Conservation (phyloP, 2,888 invertebrate genomes). For the Machimus atricapillus region DNA sequence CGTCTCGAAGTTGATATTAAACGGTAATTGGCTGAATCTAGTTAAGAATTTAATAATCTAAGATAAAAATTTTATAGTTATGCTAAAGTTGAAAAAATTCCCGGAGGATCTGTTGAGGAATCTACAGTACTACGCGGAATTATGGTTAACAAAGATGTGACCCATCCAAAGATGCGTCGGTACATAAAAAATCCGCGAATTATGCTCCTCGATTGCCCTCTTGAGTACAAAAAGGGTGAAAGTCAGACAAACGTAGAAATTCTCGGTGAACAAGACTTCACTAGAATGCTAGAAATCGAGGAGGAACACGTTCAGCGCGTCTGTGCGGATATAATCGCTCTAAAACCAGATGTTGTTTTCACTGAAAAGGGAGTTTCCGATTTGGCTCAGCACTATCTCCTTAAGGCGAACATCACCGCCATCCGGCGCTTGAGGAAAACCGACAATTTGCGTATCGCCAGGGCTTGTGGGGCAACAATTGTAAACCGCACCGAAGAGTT, state of each 20-base stretch:
- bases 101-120: constrained; percentile 95
- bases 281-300: constrained; percentile 91
- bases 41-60: background rate
- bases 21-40: constrained; percentile 63
- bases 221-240: constrained; percentile 99
- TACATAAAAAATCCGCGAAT: constrained; percentile 95
- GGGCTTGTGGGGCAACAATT: constrained; percentile 94
- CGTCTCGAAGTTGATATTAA: constrained; percentile 97
- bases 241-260: constrained; percentile 98
- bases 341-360: constrained; percentile 96
- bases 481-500: constrained; percentile 97
- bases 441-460: constrained; percentile 95
- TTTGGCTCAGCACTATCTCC: constrained; percentile 86
- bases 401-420: constrained; percentile 79
- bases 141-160: constrained; percentile 98
- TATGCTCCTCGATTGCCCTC: constrained; percentile 89
- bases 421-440: constrained; percentile 89
- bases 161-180: constrained; percentile 96
- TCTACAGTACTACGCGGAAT: constrained; percentile 91
- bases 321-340: constrained; percentile 91
- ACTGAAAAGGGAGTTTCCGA: constrained; percentile 99
- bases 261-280: constrained; percentile 93
- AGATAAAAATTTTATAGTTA: constrained; percentile 65
- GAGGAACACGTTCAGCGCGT: constrained; percentile 91
- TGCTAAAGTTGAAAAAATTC: constrained; percentile 93